Evolutionary conservation across 2,113 vertebrate species (phyloP).

Genomic region (Lasiurus cinereus): DNA sequence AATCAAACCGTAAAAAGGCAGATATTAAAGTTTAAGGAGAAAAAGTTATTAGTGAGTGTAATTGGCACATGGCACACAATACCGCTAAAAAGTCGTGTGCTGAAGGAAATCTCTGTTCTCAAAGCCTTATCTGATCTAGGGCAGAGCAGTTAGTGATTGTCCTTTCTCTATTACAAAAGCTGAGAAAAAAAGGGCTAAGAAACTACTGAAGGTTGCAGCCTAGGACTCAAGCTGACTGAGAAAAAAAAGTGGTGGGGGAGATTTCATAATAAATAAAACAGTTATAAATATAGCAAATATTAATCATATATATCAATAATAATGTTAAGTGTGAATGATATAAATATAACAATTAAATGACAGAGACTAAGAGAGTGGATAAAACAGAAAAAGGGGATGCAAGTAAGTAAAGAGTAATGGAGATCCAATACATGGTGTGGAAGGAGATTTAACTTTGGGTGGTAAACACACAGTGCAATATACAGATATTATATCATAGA

Average conservation of each 20-base stretch:
- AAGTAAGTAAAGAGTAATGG: neutral
- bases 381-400: neutral
- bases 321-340: neutral
- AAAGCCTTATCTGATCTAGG: neutral
- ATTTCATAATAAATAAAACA: conserved; percentile 5
- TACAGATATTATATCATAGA: neutral
- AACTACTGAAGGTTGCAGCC: neutral
- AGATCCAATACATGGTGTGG: neutral
- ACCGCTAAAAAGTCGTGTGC: neutral
- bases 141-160: neutral
- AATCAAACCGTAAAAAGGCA: conserved; percentile 16
- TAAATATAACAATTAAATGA: neutral
- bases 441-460: neutral
- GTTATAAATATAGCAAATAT: neutral
- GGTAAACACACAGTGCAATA: neutral
- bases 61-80: neutral
- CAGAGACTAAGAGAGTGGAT: neutral
- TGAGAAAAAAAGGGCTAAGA: neutral
- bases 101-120: neutral
- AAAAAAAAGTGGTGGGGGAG: neutral
- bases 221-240: neutral
- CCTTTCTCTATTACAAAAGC: neutral
- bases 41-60: neutral
- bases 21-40: neutral
- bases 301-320: neutral